These are phyloP conservation scores for Dromius quadrimaculatus DNA, from an alignment of 2,888 invertebrate genomes.

Conservation along the genomic window DNA sequence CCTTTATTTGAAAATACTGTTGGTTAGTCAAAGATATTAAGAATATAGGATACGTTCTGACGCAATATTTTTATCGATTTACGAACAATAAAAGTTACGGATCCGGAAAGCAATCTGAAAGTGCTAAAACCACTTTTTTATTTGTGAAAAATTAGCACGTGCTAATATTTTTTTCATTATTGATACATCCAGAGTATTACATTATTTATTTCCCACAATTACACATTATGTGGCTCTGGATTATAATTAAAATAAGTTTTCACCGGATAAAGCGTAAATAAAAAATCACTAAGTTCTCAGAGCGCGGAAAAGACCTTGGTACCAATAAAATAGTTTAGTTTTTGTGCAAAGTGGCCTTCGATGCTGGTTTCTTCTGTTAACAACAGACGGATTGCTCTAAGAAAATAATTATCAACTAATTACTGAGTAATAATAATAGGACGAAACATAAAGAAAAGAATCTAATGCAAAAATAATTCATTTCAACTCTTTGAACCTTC, in stretches of 20 bases:
- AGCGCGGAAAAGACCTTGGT: conserved; percentile 55
- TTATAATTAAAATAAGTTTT: conserved; percentile 10
- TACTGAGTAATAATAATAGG: background rate
- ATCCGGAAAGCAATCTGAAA: too few relatives aligned
- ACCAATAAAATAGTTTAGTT: conserved; percentile 54
- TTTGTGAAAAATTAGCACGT: too few relatives aligned
- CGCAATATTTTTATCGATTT: conserved; percentile 10
- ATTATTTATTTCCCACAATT: too few relatives aligned
- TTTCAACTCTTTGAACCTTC: too few relatives aligned
- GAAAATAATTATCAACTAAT: background rate
- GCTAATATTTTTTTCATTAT: too few relatives aligned
- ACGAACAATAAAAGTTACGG: conserved; percentile 1
- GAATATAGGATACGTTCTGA: conserved; percentile 6
- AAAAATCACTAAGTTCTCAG: conserved; percentile 40
- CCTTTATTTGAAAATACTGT: conserved; percentile 23
- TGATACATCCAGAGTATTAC: too few relatives aligned
- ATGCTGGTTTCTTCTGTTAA: conserved; percentile 54
- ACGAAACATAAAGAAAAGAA: too few relatives aligned
- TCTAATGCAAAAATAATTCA: too few relatives aligned
- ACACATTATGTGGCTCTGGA: too few relatives aligned
- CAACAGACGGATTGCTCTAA: conserved; percentile 2
- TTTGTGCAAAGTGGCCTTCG: conserved; percentile 54
- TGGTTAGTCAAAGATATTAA: conserved; percentile 10
- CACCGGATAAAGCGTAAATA: conserved; percentile 33
- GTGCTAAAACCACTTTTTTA: too few relatives aligned